phyloP scores from a whole-genome alignment of 2,113 vertebrate species.

The Limanda limanda region DNA sequence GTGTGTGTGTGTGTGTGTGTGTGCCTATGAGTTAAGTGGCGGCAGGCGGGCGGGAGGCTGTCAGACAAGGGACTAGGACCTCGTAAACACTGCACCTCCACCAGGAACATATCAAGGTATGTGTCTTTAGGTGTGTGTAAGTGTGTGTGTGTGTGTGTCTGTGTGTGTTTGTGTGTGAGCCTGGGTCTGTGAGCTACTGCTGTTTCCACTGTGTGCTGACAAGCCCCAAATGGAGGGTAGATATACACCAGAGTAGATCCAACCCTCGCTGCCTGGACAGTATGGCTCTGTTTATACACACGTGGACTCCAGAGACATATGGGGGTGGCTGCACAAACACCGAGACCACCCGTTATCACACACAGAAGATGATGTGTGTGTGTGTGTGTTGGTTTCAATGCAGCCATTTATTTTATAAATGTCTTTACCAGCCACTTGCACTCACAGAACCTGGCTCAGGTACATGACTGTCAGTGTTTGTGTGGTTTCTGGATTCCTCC shows the following conservation, averaged over 20 bases:
- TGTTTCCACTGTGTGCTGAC: slow-evolving; percentile 76
- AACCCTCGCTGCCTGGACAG: slow-evolving; percentile 67
- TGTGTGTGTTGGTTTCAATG: slow-evolving; percentile 26
- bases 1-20: slow-evolving; percentile 43
- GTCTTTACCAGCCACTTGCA: background rate
- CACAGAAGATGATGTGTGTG: slow-evolving; percentile 18
- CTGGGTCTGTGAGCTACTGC: slow-evolving; percentile 63
- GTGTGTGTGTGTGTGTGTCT: slow-evolving; percentile 38
- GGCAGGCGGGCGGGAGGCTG: slow-evolving; percentile 81
- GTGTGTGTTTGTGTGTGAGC: slow-evolving; percentile 25
- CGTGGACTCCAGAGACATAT: slow-evolving; percentile 54
- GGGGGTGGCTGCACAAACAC: slow-evolving; percentile 45
- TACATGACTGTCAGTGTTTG: background rate
- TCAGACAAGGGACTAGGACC: slow-evolving; percentile 74
- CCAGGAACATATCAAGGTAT: slow-evolving; percentile 76
- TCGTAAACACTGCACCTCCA: slow-evolving; percentile 79
- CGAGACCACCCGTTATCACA: slow-evolving; percentile 64
- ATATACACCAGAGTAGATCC: slow-evolving; percentile 71
- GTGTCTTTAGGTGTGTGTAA: slow-evolving; percentile 31
- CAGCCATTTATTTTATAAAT: slow-evolving; percentile 12
- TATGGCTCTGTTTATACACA: slow-evolving; percentile 72
- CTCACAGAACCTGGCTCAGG: background rate
- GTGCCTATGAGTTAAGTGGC: slow-evolving; percentile 74
- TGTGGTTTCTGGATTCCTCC: background rate
- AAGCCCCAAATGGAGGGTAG: slow-evolving; percentile 67